Evolutionary conservation across 2,113 vertebrate genomes (phyloP), one percentile per base, ranked within the genome.

Genomic region (Serinus canaria): DNA sequence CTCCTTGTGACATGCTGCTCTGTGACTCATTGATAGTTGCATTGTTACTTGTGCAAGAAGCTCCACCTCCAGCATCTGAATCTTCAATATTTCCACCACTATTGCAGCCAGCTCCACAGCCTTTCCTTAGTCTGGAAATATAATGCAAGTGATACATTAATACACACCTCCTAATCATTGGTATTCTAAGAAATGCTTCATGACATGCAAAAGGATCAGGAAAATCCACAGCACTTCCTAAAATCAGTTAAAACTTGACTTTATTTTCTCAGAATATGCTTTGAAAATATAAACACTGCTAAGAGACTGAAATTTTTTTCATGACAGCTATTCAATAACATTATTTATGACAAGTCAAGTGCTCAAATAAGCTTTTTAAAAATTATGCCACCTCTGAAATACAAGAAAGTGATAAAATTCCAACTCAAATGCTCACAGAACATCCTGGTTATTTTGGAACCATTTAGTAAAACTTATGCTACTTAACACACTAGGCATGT

Each of bases 51-150:
- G 98, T 98, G 82, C 98, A 98, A 83, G 99, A 99, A 97, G 98
- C 90, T 35, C 98, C 99, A 37, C 98, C 98, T 95, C 99, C 99
- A 11, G 98, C 98, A 80, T 99, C 99, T 3, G 98, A 98, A 94
- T 99, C 99, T 98, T 99, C 99, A 22, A 99, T 99, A 68, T 99
- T 99, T 86, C 99, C 99, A 12, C 99, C 99, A 7, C 99, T 99
- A 98, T 99, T 99, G 93, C 99, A 99, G 39, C 99, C 99, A 17
- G 99, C 99, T 35, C 99, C 99, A 81, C 99, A 99, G 56, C 99
- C 99, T 96, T 99, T 99, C 78, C 99, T 98, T 83, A 99, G 97
- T 89, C 99, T 99, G 78, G 74, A 89, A 96, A 91, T 16, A 94
- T 30, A 90, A 77, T 3, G 37, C 46, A 94, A 77, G 50, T 41